Evolutionary conservation across 2,888 invertebrate species (phyloP).

Genomic region (Perizoma flavofasciatum): DNA sequence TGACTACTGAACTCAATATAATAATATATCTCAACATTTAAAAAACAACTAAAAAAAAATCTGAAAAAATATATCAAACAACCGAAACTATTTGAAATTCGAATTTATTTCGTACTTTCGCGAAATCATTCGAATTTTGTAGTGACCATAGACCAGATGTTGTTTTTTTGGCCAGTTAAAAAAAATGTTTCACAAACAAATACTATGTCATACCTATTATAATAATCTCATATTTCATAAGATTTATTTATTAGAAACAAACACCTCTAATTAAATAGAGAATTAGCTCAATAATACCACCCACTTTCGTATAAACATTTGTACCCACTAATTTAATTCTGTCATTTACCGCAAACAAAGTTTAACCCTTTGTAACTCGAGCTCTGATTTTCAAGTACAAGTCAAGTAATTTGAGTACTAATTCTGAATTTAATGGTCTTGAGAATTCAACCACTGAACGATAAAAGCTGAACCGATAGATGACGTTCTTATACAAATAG

Average conservation of each 20-base stretch:
- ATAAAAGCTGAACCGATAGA: not conserved
- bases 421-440: conserved; percentile 38
- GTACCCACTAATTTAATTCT: conserved; percentile 39
- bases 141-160: no score
- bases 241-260: conserved; percentile 13
- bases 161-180: no score
- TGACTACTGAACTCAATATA: no score
- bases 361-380: conserved; percentile 39
- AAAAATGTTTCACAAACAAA: no score
- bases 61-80: no score
- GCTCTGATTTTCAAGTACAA: conserved; percentile 37
- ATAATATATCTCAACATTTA: no score
- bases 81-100: no score
- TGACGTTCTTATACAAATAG: not conserved
- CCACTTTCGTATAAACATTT: conserved; percentile 35
- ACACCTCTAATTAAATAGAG: conserved; percentile 34
- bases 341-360: conserved; percentile 32
- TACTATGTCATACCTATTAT: no score
- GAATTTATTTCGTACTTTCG: no score
- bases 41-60: no score
- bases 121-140: no score
- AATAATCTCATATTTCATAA: no score
- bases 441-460: conserved; percentile 12
- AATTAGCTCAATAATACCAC: conserved; percentile 27
- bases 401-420: conserved; percentile 48